Evolutionary conservation across 2,113 vertebrate species (phyloP).

Genomic region (Xiphias gladius): DNA sequence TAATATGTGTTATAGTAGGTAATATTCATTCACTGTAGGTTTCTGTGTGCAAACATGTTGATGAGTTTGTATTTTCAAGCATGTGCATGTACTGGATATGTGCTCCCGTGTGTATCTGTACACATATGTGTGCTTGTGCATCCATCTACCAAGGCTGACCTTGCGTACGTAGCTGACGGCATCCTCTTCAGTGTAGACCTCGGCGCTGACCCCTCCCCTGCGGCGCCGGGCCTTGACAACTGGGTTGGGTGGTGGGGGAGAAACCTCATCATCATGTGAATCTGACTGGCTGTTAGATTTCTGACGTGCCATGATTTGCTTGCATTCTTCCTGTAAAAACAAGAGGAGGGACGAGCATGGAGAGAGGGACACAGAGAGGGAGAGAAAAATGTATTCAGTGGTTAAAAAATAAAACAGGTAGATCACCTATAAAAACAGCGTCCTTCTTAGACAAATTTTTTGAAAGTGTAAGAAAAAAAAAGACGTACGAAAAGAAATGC

Average conservation of each 20-base stretch:
- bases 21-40: not conserved
- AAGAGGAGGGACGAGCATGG: not conserved
- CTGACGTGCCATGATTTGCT: conserved; percentile 94
- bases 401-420: not conserved
- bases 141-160: conserved; percentile 81
- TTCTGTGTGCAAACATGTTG: not conserved
- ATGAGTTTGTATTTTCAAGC: not conserved
- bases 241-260: conserved; percentile 93
- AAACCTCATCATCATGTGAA: conserved; percentile 94
- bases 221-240: conserved; percentile 92
- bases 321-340: conserved; percentile 92
- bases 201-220: conserved; percentile 94
- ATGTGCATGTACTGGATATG: not conserved
- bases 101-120: not conserved
- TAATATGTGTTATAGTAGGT: not conserved
- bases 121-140: not conserved
- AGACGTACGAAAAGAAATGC: not conserved
- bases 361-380: not conserved
- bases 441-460: conserved; percentile 1
- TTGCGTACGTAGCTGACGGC: conserved; percentile 97
- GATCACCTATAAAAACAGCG: not conserved
- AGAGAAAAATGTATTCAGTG: not conserved
- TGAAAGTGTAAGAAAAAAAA: not conserved
- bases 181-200: conserved; percentile 98
- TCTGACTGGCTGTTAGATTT: conserved; percentile 96